phyloP scores from a whole-genome alignment of 2,888 invertebrate species.

The Ophion slaviceki region DNA sequence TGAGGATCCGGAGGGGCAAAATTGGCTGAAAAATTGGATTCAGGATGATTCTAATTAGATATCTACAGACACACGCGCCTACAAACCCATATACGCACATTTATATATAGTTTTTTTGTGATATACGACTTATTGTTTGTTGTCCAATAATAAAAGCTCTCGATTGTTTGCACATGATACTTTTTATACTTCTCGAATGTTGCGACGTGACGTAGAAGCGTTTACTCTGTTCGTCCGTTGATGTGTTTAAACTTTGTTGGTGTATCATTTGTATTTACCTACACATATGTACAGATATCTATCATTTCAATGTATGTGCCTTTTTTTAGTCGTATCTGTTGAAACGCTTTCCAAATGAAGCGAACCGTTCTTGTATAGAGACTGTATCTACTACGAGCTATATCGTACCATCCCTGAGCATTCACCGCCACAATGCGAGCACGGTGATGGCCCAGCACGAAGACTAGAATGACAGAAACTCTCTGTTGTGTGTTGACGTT shows the following conservation, averaged over 20 bases:
- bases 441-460: slow-evolving; percentile 26
- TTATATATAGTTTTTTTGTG: neutral
- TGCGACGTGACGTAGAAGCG: neutral
- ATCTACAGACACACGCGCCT: too few relatives aligned
- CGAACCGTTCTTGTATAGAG: slow-evolving; percentile 17
- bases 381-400: slow-evolving; percentile 30
- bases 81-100: neutral
- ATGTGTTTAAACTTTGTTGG: neutral
- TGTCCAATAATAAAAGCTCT: neutral
- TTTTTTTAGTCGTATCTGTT: slow-evolving; percentile 28
- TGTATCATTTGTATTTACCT: neutral
- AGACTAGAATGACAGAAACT: slow-evolving; percentile 40
- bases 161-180: slow-evolving; percentile 31
- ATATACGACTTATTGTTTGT: neutral
- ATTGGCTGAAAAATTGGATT: too few relatives aligned
- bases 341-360: slow-evolving; percentile 40
- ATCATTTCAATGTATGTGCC: neutral
- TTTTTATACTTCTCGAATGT: slow-evolving; percentile 11
- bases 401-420: slow-evolving; percentile 10
- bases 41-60: neutral
- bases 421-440: slow-evolving; percentile 16
- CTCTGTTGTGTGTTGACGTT: slow-evolving; percentile 9
- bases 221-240: neutral
- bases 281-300: slow-evolving; percentile 11
- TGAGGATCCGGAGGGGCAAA: too few relatives aligned